Conservation (phyloP, 1,140 invertebrate genomes). For the Platorchestia sp. region DNA sequence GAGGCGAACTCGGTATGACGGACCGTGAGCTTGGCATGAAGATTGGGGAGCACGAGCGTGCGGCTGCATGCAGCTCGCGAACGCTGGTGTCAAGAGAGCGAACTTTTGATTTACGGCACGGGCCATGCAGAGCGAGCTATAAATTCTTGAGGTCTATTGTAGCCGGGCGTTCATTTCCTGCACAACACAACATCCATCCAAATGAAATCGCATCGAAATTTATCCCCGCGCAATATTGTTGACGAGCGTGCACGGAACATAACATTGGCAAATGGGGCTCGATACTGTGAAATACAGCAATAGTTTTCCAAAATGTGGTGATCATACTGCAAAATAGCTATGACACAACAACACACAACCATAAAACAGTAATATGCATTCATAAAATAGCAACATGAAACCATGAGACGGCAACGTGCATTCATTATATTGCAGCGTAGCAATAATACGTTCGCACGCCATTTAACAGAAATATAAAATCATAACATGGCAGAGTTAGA, state of each 20-base stretch:
- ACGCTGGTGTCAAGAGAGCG: background rate
- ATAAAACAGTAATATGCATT: background rate
- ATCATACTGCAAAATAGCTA: no score
- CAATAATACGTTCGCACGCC: no score
- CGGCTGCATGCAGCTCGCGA: background rate
- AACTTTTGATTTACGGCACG: conserved; percentile 19
- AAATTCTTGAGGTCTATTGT: conserved; percentile 28
- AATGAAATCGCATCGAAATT: conserved; percentile 37
- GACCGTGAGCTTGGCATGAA: background rate
- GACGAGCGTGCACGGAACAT: background rate
- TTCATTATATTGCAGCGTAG: no score
- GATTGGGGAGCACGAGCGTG: background rate
- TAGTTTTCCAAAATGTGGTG: no score
- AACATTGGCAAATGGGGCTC: background rate
- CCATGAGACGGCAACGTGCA: no score
- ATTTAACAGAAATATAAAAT: no score
- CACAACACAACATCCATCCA: conserved; percentile 24
- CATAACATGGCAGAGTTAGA: no score
- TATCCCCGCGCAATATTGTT: background rate
- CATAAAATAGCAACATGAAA: no score
- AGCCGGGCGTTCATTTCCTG: conserved; percentile 7
- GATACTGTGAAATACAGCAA: background rate
- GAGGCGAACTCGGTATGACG: background rate
- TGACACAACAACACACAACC: background rate
- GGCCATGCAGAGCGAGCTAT: background rate